A percentile compares a stretch with the other conserved stretches of the same genome.
Evolutionary conservation across 2,113 vertebrate genomes (phyloP).

Genomic region (Fulmarus glacialis): DNA sequence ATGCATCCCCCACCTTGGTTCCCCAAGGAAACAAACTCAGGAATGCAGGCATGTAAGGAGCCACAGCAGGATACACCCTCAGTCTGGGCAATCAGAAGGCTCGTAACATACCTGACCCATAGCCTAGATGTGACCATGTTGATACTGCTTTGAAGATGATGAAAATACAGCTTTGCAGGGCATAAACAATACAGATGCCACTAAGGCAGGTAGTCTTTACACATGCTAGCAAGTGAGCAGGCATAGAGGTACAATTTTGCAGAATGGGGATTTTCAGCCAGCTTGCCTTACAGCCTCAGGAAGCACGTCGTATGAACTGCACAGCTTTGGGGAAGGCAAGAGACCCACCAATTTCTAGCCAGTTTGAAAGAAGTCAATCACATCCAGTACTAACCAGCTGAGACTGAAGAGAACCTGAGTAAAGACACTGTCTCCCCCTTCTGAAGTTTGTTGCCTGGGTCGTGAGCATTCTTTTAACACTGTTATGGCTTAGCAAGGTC

Average conservation of each 20-base stretch:
- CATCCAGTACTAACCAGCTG: not conserved
- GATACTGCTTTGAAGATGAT: not conserved
- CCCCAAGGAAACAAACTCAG: not conserved
- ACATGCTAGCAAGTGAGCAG: not conserved
- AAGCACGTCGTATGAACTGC: fast-evolving
- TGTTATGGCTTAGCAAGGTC: not conserved
- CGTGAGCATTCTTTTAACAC: not conserved
- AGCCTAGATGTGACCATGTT: not conserved
- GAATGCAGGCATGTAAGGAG: not conserved
- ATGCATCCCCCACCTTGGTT: not conserved
- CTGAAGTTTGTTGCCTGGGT: not conserved
- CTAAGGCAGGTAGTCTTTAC: not conserved
- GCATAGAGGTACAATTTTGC: not conserved
- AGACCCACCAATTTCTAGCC: not conserved
- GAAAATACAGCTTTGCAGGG: not conserved
- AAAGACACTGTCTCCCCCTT: not conserved
- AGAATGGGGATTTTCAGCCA: not conserved
- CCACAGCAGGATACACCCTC: not conserved
- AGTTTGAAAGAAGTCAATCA: not conserved
- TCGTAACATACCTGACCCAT: not conserved
- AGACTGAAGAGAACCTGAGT: not conserved
- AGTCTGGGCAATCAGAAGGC: not conserved
- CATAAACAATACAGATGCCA: not conserved
- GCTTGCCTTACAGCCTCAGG: not conserved
- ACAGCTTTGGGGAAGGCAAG: not conserved